These are phyloP conservation scores for Eilema caniola DNA, from an alignment of 2,888 invertebrate genomes.

Conservation along the genomic window DNA sequence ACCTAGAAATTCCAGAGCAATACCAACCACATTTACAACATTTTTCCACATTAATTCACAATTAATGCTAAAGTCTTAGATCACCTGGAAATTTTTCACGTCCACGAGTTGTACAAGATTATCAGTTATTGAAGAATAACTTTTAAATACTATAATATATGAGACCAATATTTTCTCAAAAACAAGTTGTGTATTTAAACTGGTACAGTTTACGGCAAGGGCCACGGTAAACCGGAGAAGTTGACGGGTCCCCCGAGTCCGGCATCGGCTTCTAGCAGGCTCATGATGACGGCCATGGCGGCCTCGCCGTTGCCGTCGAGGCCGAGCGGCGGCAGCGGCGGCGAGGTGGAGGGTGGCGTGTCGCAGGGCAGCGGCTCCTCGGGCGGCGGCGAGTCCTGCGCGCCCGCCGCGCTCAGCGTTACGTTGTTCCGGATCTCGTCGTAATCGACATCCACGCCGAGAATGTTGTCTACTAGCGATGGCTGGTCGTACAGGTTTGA, in stretches of 20 bases:
- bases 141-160: constrained; percentile 8
- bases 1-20: not conserved
- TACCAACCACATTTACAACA: not conserved
- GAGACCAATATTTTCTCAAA: constrained; percentile 5
- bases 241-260: constrained; percentile 95
- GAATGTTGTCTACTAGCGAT: constrained; percentile 66
- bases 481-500: constrained; percentile 54
- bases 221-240: constrained; percentile 95
- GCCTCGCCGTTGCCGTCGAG: constrained; percentile 95
- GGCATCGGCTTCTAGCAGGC: constrained; percentile 95
- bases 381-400: constrained; percentile 55
- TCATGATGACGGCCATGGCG: constrained; percentile 97
- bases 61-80: not conserved
- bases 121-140: not conserved
- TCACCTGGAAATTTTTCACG: not conserved
- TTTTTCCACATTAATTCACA: not conserved
- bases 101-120: constrained; percentile 2
- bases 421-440: constrained; percentile 73
- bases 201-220: constrained; percentile 88
- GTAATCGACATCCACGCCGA: constrained; percentile 59
- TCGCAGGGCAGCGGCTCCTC: constrained; percentile 41
- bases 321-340: constrained; percentile 64
- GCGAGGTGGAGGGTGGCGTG: constrained; percentile 57
- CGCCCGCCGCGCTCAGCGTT: constrained; percentile 63
- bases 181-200: not conserved